Evolutionary conservation across 2,797 vertebrate genomes (phyloP), one percentile per base, ranked within the genome.

Genomic region (Meda fulgida): DNA sequence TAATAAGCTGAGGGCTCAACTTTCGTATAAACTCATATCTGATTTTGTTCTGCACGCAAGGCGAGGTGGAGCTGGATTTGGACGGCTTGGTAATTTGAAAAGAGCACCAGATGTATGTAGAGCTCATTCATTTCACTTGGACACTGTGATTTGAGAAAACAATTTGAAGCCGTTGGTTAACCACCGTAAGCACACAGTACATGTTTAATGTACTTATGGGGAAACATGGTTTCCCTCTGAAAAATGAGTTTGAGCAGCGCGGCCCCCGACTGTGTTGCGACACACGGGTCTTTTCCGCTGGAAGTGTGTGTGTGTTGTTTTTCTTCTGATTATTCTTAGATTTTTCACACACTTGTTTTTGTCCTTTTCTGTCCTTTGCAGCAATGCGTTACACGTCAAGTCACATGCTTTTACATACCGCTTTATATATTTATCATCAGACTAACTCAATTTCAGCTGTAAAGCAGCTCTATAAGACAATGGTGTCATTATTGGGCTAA

Each of bases 141-240:
- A 91, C 90, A 86, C 90, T 8, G 89, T 23, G 91, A 91, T 92
- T 93, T 92, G 85, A 92, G 92, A 93, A 92, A 93, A 92, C 88
- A 83, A 91, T 92, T 93, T 93, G 85, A 92, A 91, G 91, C 91
- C 60, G 83, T 88, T 91, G 93, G 94, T 94, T 94, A 93, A 94
- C 93, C 93, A 89, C 92, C 87, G 88, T 91, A 87, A 86, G 89
- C 92, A 90, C 53, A 80, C 88, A 78, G 89, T 90, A 92, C 90
- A 91, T 89, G 91, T 92, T 89, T 89, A 91, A 92, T 91, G 91
- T 88, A 90, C 89, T 91, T 73, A 91, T 80, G 77, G 87, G 88
- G 90, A 87, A 92, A 93, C 90, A 91, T 85, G 60, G 85, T 81
- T 65, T 84, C 84, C 87, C 86, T 91, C 90, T 90, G 87, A 89